phyloP scores from a whole-genome alignment of 2,113 vertebrate species.

The Salminus brasiliensis region DNA sequence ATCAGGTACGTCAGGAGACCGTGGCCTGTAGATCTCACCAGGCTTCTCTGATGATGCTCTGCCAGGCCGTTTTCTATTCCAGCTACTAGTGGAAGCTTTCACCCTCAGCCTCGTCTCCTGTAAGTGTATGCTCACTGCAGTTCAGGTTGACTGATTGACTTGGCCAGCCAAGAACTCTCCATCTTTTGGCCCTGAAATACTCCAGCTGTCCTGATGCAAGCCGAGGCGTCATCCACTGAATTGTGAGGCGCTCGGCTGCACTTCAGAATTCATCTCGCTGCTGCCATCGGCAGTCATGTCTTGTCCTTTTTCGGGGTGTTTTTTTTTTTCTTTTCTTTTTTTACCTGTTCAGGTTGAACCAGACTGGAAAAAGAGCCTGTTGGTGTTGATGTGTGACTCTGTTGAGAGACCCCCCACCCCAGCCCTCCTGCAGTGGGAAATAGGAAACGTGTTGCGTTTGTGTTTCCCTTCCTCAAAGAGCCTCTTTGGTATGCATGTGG shows the following conservation, averaged over 20 bases:
- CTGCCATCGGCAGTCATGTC: background rate
- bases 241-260: background rate
- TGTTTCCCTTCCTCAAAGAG: constrained; percentile 32
- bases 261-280: background rate
- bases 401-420: constrained; percentile 2
- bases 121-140: no score
- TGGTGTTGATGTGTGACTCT: constrained; percentile 26
- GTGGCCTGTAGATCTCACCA: no score
- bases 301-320: background rate
- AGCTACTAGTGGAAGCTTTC: no score
- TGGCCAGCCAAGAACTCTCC: no score
- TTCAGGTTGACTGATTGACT: no score
- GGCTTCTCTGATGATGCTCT: no score
- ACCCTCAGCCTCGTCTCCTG: no score
- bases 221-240: background rate
- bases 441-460: constrained; percentile 31
- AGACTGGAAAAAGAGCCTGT: constrained; percentile 2
- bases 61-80: no score
- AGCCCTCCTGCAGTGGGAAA: constrained; percentile 22
- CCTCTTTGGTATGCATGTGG: constrained; percentile 43
- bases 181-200: no score
- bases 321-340: no score
- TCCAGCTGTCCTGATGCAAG: no score
- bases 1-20: no score
- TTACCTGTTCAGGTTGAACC: constrained; percentile 15